Percentiles rank a stretch among this genome's conserved stretches.
Conservation (phyloP, 2,797 vertebrate species). For the Xerus rutilus region DNA sequence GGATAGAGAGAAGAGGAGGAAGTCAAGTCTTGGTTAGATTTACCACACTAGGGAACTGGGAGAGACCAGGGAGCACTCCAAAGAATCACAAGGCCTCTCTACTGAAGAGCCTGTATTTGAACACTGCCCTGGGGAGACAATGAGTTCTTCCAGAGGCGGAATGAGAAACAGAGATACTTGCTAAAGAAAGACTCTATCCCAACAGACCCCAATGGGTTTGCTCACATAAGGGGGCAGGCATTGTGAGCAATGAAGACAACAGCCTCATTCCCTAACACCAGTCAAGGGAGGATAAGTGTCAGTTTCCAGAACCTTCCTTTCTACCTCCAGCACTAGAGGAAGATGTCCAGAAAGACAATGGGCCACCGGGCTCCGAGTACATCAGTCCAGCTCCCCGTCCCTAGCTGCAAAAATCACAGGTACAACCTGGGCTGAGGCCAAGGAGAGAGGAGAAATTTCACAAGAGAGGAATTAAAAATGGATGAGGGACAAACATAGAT, state of each 20-base stretch:
- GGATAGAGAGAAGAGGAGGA: background rate
- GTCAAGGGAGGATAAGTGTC: background rate
- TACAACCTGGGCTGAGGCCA: background rate
- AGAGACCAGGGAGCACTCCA: background rate
- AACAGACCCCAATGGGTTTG: background rate
- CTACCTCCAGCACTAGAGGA: background rate
- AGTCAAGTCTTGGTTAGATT: background rate
- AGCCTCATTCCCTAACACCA: background rate
- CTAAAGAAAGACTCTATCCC: background rate
- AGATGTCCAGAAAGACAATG: background rate
- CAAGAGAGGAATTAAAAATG: background rate
- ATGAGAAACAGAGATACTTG: background rate
- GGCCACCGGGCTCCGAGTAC: background rate
- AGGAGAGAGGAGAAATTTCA: background rate
- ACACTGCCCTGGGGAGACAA: background rate
- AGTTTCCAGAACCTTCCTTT: background rate
- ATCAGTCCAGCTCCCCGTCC: background rate
- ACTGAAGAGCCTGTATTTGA: background rate
- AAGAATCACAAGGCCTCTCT: background rate
- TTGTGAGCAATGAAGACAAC: background rate
- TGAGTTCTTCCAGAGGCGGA: background rate
- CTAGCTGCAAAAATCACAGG: background rate
- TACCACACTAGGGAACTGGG: background rate
- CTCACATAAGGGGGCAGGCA: background rate
- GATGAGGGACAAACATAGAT: background rate